These are phyloP conservation scores for Brachypodius melanocephalos DNA, from an alignment of 2,113 vertebrate species.

Conservation along the genomic window DNA sequence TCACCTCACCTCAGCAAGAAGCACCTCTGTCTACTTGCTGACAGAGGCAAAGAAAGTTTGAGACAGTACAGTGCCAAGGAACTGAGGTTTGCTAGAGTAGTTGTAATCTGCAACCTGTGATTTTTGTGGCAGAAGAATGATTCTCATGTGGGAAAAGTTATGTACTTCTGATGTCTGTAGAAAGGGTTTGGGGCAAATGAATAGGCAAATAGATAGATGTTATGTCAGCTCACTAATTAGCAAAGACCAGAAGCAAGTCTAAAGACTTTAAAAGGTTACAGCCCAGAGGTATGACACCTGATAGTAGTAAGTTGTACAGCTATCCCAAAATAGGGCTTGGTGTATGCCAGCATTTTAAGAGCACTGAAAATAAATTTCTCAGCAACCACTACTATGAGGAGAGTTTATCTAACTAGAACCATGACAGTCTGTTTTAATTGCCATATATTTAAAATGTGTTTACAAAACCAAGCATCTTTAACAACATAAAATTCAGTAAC, in stretches of 20 bases:
- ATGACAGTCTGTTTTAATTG: background rate
- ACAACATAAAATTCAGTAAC: background rate
- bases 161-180: background rate
- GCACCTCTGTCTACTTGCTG: fast-evolving
- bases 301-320: background rate
- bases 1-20: background rate
- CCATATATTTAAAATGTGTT: background rate
- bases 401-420: background rate
- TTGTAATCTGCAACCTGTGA: background rate
- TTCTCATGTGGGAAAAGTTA: background rate
- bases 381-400: background rate
- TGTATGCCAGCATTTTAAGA: background rate
- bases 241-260: background rate
- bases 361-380: background rate
- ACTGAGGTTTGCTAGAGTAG: background rate
- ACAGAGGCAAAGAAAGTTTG: background rate
- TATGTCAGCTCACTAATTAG: background rate
- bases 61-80: fast-evolving
- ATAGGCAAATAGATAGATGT: background rate
- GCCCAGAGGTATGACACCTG: fast-evolving
- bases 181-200: background rate
- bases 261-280: background rate
- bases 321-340: background rate
- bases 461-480: background rate
- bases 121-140: background rate